Evolutionary conservation across 2,888 invertebrate species (phyloP).

Genomic region (Cryptocephalus primarius): DNA sequence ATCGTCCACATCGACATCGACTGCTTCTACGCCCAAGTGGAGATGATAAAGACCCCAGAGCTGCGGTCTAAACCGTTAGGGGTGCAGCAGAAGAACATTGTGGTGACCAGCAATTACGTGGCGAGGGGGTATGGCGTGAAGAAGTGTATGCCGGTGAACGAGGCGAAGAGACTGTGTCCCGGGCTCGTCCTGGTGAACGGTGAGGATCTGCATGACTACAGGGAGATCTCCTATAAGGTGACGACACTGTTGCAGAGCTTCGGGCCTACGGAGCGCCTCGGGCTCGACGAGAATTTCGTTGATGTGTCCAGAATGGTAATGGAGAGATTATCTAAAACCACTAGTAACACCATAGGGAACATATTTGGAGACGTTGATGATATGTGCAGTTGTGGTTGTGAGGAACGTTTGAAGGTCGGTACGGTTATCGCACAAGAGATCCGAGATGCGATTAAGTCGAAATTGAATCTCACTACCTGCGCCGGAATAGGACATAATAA

Average conservation of each 20-base stretch:
- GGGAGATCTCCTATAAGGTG: conserved; percentile 66
- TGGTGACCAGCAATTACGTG: conserved; percentile 77
- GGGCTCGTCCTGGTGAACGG: conserved; percentile 66
- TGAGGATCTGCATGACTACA: conserved; percentile 72
- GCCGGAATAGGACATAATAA: conserved; percentile 81
- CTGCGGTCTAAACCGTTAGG: conserved; percentile 59
- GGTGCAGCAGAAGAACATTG: conserved; percentile 72
- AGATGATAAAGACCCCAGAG: conserved; percentile 62
- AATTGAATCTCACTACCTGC: conserved; percentile 66
- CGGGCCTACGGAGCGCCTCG: conserved; percentile 66
- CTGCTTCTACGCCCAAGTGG: conserved; percentile 81
- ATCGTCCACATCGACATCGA: conserved; percentile 76
- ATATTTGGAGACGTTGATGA: conserved; percentile 43
- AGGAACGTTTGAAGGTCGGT: conserved; percentile 54
- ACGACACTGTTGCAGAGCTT: conserved; percentile 60
- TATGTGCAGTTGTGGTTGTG: conserved; percentile 66
- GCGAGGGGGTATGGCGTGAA: conserved; percentile 65
- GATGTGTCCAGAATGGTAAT: conserved; percentile 63
- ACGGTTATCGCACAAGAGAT: conserved; percentile 68
- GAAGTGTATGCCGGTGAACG: conserved; percentile 68
- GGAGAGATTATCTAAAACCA: conserved; percentile 34
- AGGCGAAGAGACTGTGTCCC: conserved; percentile 64
- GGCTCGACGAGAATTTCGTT: conserved; percentile 76
- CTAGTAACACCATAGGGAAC: conserved; percentile 36
- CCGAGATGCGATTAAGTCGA: conserved; percentile 53